Base-by-base conservation (phyloP, 2,113 vertebrate species). In the Tragelaphus strepsiceros region DNA sequence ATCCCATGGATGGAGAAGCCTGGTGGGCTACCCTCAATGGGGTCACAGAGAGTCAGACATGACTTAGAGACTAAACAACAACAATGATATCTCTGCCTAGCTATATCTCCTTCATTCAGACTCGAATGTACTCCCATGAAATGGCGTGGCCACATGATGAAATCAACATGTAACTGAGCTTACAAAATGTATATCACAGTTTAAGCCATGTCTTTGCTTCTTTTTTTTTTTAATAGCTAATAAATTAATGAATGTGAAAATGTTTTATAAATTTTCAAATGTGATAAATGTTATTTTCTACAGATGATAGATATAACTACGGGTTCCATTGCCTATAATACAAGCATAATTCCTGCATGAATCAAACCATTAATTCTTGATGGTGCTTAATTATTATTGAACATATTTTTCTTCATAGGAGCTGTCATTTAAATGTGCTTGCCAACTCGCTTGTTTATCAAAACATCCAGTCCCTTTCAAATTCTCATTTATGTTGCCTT, bases 321-420 rank as follows among this genome's bases (percentile, higher is more conserved):
- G 24, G 49, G 35, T 77, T 96, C 59, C 59, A 43, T 95, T 97
- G 80, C 61, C 17, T 85, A 8, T 81, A 97, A 90, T 58, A 95
- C 12, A 95, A 94, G 24, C 19, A 74, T 56, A 87, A 24, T 96
- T 97, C 43, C 22, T 91, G 46, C 59, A 95, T 97, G 58, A 98
- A 98, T 97, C 46, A 95, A 98, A 81, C 56, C 95, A 97, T 97
- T 96, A 97, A 97, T 98, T 97, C 82, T 80, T 84, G 86, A 96
- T 91, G 67, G 77, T 56, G 49, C 24, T 98, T 98, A 98, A 98
- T 98, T 97, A 97, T 97, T 97, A 97, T 77, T 88, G 92, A 96
- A 89, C 82, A 90, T 95, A 98, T 96, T 98, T 98, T 97, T 97
- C 95, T 97, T 97, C 71, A 59, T 62, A 94, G 88, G 95, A 97